Conservation (phyloP, 2,888 invertebrate genomes). For the Ophraella communa region DNA sequence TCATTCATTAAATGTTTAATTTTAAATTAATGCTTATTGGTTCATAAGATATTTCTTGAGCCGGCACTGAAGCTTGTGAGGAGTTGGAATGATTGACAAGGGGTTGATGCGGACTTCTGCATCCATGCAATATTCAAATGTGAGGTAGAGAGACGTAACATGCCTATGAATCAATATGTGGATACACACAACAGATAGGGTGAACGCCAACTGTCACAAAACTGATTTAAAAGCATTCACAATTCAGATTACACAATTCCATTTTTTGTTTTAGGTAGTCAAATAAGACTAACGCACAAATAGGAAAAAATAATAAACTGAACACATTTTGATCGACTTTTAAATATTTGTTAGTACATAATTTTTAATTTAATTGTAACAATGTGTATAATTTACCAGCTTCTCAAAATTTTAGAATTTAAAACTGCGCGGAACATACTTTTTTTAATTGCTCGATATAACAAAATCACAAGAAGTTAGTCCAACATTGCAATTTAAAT, state of each 20-base stretch:
- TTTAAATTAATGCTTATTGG: too few species aligned
- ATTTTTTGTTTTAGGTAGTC: not conserved
- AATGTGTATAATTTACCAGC: not conserved
- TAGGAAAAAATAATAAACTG: not conserved
- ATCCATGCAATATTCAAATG: constrained; percentile 51
- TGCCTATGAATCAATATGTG: constrained; percentile 56
- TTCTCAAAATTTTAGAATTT: too few species aligned
- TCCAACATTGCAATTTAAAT: too few species aligned
- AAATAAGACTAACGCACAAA: not conserved
- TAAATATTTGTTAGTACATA: not conserved
- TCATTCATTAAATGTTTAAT: too few species aligned
- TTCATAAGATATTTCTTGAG: not conserved
- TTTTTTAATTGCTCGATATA: too few species aligned
- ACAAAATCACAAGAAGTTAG: too few species aligned
- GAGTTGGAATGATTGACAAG: constrained; percentile 56
- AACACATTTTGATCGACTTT: not conserved
- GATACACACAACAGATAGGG: constrained; percentile 48
- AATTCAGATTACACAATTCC: constrained; percentile 24
- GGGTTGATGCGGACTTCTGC: constrained; percentile 47
- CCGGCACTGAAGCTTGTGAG: not conserved
- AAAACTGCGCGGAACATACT: too few species aligned
- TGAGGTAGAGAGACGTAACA: constrained; percentile 50
- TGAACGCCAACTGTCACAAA: constrained; percentile 42
- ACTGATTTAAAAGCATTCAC: constrained; percentile 33
- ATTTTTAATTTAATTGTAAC: not conserved